Conservation (phyloP, 2,113 vertebrate species). For the Sander vitreus region DNA sequence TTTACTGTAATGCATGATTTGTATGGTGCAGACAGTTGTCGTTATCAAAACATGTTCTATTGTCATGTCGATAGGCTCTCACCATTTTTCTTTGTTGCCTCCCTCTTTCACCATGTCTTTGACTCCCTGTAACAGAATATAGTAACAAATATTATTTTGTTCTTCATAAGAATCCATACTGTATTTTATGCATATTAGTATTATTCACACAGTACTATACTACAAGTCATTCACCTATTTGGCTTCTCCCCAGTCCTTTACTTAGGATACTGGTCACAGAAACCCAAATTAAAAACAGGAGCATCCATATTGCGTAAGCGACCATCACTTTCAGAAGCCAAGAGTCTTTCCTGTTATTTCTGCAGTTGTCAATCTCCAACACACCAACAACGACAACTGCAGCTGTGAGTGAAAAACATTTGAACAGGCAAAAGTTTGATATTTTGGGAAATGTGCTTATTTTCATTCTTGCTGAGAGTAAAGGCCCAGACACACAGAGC, state of each 20-base stretch:
- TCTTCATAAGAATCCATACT: not conserved
- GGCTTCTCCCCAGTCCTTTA: not conserved
- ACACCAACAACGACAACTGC: slow-evolving; percentile 24
- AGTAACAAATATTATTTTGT: not conserved
- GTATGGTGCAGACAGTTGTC: not conserved
- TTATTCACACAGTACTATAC: not conserved
- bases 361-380: not conserved
- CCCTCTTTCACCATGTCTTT: rapidly evolving
- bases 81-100: not conserved
- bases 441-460: not conserved
- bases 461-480: not conserved
- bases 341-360: rapidly evolving
- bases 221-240: slow-evolving; percentile 20
- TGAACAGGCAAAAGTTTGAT: too few species aligned
- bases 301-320: slow-evolving; percentile 15
- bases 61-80: not conserved
- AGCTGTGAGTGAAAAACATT: slow-evolving; percentile 40
- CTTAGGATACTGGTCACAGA: not conserved
- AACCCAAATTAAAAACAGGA: slow-evolving; percentile 8
- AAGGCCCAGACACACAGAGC: too few species aligned
- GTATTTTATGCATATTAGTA: not conserved
- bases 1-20: not conserved
- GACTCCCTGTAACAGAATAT: slow-evolving; percentile 18
- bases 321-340: slow-evolving; percentile 28
- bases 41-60: not conserved